Conservation (phyloP, 2,888 invertebrate species). For the Acleris holmiana region DNA sequence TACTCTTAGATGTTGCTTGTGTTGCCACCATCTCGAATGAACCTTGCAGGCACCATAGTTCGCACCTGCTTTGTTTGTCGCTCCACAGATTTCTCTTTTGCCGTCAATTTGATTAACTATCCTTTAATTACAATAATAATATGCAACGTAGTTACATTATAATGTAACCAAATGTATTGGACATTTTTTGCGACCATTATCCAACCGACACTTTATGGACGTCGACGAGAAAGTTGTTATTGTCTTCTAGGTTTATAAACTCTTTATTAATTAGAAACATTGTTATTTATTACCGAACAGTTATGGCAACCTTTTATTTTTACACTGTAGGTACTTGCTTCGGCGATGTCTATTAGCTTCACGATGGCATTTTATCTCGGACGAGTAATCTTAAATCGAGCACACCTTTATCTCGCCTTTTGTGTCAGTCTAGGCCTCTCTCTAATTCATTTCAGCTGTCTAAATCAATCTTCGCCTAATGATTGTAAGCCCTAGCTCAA, state of each 20-base stretch:
- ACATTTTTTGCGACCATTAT: conserved; percentile 65
- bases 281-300: conserved; percentile 43
- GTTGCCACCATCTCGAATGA: conserved; percentile 16
- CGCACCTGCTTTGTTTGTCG: conserved; percentile 8
- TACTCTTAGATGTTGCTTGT: conserved; percentile 19
- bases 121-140: conserved; percentile 7
- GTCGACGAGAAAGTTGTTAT: conserved; percentile 68
- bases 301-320: conserved; percentile 34
- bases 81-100: conserved; percentile 19
- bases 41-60: conserved; percentile 17
- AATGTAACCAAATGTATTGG: conserved; percentile 69
- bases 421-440: conserved; percentile 49
- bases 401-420: conserved; percentile 56
- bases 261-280: conserved; percentile 58
- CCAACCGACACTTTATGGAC: conserved; percentile 48
- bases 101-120: conserved; percentile 18
- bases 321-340: conserved; percentile 32
- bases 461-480: conserved; percentile 61
- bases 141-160: conserved; percentile 55
- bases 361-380: conserved; percentile 56
- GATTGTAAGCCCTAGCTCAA: conserved; percentile 52
- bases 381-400: conserved; percentile 54
- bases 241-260: conserved; percentile 54
- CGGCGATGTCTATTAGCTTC: conserved; percentile 55
- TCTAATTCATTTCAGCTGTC: conserved; percentile 58